Evolutionary conservation across 64 coral and sea anemone genomes (phyloP).

Genomic region (Dendrophyllia cribrosa): DNA sequence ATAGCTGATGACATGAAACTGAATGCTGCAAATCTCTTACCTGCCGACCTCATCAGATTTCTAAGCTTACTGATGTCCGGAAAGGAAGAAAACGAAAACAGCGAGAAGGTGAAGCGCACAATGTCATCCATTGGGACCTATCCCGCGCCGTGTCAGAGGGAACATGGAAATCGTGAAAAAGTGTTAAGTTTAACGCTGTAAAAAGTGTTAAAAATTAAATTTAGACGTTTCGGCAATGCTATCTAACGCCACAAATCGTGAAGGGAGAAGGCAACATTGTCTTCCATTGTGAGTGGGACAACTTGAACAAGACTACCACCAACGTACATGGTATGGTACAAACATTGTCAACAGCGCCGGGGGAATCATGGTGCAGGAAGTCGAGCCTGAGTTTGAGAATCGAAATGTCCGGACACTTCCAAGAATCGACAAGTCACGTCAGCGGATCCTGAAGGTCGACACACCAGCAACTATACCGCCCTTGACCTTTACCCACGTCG

Average conservation of each 20-base stretch:
- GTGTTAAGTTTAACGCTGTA: too few relatives aligned
- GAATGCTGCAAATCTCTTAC: background rate
- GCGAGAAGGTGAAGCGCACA: background rate
- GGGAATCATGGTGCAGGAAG: slow-evolving; percentile 45
- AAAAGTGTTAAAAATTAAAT: too few relatives aligned
- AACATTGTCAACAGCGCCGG: slow-evolving; percentile 54
- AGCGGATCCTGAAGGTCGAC: slow-evolving; percentile 7
- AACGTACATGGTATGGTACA: slow-evolving; percentile 26
- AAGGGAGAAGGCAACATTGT: slow-evolving; percentile 47
- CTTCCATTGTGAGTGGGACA: too few relatives aligned
- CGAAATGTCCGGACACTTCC: slow-evolving; percentile 6
- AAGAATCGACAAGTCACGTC: background rate
- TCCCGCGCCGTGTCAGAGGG: too few relatives aligned
- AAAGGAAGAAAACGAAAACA: background rate
- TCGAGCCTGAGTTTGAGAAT: background rate
- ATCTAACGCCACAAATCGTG: slow-evolving; percentile 8
- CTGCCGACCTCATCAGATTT: too few relatives aligned
- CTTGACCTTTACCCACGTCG: slow-evolving; percentile 21
- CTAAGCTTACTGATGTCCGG: slow-evolving; percentile 10
- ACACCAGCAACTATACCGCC: slow-evolving; percentile 24
- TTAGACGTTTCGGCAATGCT: too few relatives aligned
- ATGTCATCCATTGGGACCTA: too few relatives aligned
- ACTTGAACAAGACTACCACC: slow-evolving; percentile 23
- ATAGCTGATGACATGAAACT: slow-evolving; percentile 48
- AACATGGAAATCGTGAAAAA: too few relatives aligned